Evolutionary conservation across 2,888 invertebrate genomes (phyloP), one percentile per base, ranked within the genome.

Genomic region (Ennomos quercinarius): DNA sequence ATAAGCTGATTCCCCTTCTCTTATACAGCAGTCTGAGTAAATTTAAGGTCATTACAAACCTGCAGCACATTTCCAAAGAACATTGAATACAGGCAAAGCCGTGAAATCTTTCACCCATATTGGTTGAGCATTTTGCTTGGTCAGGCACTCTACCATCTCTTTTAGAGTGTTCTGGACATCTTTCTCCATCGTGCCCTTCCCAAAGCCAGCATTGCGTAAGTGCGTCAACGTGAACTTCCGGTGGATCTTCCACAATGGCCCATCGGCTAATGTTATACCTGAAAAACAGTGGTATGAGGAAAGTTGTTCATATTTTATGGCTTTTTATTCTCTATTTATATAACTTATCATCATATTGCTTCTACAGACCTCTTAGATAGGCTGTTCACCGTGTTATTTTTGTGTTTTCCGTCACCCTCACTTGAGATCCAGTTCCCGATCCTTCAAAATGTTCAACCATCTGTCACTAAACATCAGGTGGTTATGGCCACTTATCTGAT

Each of bases 191-290:
- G 83, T 76, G 12, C 81, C 81, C 41, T 89, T 87, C 0, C 94
- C 94, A 10, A 93, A 84, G 0, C 94, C 94, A 40, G 94, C 91
- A 45, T 87, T 88, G 43, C 91, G 88, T 37, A 95, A 74, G 60
- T 94, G 93, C 61, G 88, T 91, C 66, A 94, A 70, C 0, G 93
- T 93, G 66, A 95, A 95, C 66, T 90, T 90, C 8, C 94, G 89
- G 64, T 94, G 94, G 53, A 93, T 92, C 34, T 89, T 84, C 94
- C 95, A 95, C 10, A 87, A 73, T 1, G 79, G 71, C 0, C 95
- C 95, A 51, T 95, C 95, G 5, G 90, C 87, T 68, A 95, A 95
- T 1, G 95, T 89, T 12, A 95, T 81, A 0, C 94, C 94, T 94
- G 64, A 12, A 70, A 53, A 42, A 42, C 17, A 17, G 17, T 17